Base-by-base conservation (phyloP, 1,140 invertebrate species). In the Ctenoplectra terminalis region DNA sequence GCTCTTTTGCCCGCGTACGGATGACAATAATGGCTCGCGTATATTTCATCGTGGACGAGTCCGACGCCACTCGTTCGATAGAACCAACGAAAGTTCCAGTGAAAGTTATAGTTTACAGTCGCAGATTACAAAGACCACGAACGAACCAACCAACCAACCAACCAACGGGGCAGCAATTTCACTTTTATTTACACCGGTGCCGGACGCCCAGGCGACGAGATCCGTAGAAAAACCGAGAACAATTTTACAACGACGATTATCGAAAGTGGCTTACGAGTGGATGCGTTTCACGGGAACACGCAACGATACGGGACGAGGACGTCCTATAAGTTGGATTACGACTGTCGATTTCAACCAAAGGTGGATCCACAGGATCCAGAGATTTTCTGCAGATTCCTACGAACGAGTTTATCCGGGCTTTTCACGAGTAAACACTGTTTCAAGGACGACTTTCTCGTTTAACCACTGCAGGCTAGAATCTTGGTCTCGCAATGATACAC, bases 81-180 rank as follows among this genome's bases (percentile, higher is more conserved):
- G 56, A 64, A 69, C 63, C 76, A 66, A 87, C 78, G 85, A 87
- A 87, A 87, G 85, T 87, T 52, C 56, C 54, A 72, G 85, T 87
- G 85, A 87, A 87, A 87, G 85, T 87, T 66, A 63, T 71, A 73
- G 70, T 56, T 60, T 81, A 73, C 63, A 50, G 67, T 81, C 63
- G 69, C 70, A 77, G 85, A 82, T 85, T 74, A 37, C 83, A 71
- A 61, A 43, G 71, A n/a, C 23, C 20, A 29, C 34, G 52, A n/a
- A 31, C 73, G 69, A 74, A 69, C 71, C 20, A 23, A 17, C 20
- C n/a, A n/a, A n/a, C n/a, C n/a, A n/a, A n/a, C n/a, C n/a, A n/a
- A n/a, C n/a, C n/a, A n/a, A n/a, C n/a, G n/a, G n/a, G n/a, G n/a
- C 73, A 63, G 60, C 60, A 87, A 83, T 87, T 87, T 87, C 85